phyloP scores from a whole-genome alignment of 2,113 vertebrate species.

The Leiothrix lutea region DNA sequence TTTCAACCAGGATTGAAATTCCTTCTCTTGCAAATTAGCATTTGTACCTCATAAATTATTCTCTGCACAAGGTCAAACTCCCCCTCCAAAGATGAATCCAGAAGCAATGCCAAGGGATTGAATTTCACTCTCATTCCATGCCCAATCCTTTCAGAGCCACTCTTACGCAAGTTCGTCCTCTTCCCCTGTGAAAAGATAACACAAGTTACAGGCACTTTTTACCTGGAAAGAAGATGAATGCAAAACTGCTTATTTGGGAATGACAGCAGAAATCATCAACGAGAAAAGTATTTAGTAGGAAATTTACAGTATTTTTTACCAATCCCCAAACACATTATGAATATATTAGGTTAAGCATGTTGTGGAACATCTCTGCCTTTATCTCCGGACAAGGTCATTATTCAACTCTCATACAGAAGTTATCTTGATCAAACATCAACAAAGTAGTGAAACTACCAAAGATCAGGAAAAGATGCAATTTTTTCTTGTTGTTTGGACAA shows the following conservation, averaged over 20 bases:
- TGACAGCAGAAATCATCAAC: neutral
- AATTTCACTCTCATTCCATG: conserved; percentile 96
- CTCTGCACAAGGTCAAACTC: conserved; percentile 97
- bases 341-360: neutral
- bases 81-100: conserved; percentile 97
- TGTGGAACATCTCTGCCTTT: neutral
- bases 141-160: conserved; percentile 87
- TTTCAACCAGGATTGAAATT: neutral
- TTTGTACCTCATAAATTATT: conserved; percentile 94
- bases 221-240: neutral
- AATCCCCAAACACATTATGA: neutral
- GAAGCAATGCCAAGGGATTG: conserved; percentile 92
- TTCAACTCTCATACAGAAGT: neutral
- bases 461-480: neutral
- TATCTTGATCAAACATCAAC: neutral
- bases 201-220: neutral
- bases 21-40: neutral
- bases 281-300: neutral
- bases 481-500: neutral
- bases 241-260: neutral
- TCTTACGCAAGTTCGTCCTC: conserved; percentile 93
- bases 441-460: neutral
- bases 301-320: neutral
- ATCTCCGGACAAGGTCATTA: neutral
- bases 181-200: conserved; percentile 81